Base-by-base conservation (phyloP, 1,140 invertebrate species). In the Drosophila willistoni region DNA sequence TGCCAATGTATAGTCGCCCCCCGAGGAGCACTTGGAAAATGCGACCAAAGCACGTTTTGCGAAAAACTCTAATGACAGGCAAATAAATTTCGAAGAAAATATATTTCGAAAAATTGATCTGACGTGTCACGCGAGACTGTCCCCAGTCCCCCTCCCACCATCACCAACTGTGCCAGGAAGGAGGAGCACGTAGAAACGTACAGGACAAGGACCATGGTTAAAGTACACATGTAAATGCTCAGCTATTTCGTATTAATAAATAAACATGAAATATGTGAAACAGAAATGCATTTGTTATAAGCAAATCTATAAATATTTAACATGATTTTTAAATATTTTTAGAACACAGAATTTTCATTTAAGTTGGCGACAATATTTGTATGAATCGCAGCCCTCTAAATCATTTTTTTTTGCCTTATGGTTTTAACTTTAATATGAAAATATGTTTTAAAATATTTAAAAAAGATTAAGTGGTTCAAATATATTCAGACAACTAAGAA, bases 21-120 rank as follows among this genome's bases (percentile, higher is more conserved):
- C 84, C 84, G 66, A 34, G 84, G 85, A 78, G 80, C 77, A 80
- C 68, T 87, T 87, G 77, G 73, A 71, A 59, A 80, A 83, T 89
- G 73, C 68, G 77, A 83, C 83, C 83, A 84, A 84, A 75, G 84
- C 84, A 87, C 84, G 84, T 87, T 78, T 57, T 65, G 81, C 84
- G 29, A 83, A 81, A 72, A 87, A 87, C 81, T 84, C 84, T 81
- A 87, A 87, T 89, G 84, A 90, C 84, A 90, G 84, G 84, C 84
- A 87, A 87, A 87, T 87, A 87, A 87, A 87, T 87, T 84, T 78
- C 77, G 56, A 72, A 84, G 84, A 81, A 87, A 81, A 87, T 87
- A 87, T 87, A 87, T 87, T 84, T 89, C 81, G 77, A 74, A 78
- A 89, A 87, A 87, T 87, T 89, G 80, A 87, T 84, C 84, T 89